phyloP scores from a whole-genome alignment of 2,113 vertebrate species.

The Clupea harengus region DNA sequence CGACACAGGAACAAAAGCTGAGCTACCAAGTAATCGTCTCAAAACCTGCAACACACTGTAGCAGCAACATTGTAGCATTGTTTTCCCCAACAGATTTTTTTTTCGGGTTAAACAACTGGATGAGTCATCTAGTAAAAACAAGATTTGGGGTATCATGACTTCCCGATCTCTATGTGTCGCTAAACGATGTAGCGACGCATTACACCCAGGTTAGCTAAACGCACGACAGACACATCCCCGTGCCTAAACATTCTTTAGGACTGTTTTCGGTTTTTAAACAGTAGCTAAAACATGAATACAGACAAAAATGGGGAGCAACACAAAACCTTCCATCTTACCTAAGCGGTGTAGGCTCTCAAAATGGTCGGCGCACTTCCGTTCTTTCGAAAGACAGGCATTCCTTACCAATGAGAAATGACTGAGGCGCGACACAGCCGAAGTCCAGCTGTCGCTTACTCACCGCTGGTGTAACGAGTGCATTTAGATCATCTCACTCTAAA shows the following conservation, averaged over 20 bases:
- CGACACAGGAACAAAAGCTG: not conserved
- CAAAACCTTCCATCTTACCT: conserved; percentile 77
- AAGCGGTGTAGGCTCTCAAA: conserved; percentile 75
- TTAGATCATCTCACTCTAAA: not conserved
- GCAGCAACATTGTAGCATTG: not conserved
- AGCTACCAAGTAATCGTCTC: not conserved
- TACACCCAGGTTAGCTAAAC: not conserved
- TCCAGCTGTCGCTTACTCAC: not conserved
- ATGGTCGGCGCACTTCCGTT: conserved; percentile 79
- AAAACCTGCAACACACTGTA: not conserved
- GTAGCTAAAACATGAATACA: not conserved
- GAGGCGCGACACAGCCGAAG: conserved; percentile 11
- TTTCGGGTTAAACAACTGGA: conserved; percentile 5
- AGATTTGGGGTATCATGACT: conserved; percentile 24
- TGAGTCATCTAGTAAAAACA: conserved; percentile 21
- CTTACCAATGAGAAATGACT: conserved; percentile 46
- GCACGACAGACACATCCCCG: not conserved
- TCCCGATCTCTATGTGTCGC: conserved; percentile 1
- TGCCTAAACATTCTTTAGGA: not conserved
- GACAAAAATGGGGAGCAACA: conserved; percentile 20
- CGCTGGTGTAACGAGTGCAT: not conserved
- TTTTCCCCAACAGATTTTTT: not conserved
- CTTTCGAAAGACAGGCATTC: conserved; percentile 60
- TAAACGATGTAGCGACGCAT: not conserved
- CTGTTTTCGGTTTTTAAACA: not conserved